Evolutionary conservation across 2,797 vertebrate species (phyloP), one percentile per base, ranked within the genome.

Genomic region (Semaprochilodus insignis): DNA sequence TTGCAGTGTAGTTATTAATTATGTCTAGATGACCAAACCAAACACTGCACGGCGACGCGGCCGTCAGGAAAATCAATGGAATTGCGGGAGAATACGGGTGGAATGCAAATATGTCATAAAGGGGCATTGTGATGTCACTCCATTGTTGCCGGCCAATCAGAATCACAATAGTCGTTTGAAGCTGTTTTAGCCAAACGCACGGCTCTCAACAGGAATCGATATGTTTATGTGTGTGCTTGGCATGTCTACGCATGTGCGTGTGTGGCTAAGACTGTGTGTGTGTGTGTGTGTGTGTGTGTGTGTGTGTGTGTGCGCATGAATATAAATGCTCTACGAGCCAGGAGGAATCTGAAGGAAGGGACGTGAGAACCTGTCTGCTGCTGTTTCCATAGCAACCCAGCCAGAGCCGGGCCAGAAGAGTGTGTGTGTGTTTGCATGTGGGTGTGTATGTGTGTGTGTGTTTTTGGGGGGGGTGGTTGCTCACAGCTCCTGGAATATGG

Each of bases 1-100:
- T 7, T 63, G 72, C 72, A 79, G 76, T 57, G 48, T 73, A 62
- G 63, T 6, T 74, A 27, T 19, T 73, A 62, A 57, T 6, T 74
- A 27, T 19, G 74, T 69, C 65, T 76, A 95, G 95, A 96, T 96
- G 95, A 95, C 94, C 94, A 90, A 89, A 8, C 81, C 51, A 57
- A 79, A 74, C 72, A 78, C 59, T 21, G 67, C 27, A 51, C 54
- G 23, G 27, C 55, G 65, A 74, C 59, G 15, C 3, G 40, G 40
- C 69, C n/a, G 3, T 51, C 67, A 63, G 40, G 15, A 69, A 72
- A 78, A 63, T 48, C 66, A 52, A 62, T 78, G 74, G 72, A 44
- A 54, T 62, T 80, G 59, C 51, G 7, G 31, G 36, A 19, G 55
- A 66, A 19, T 48, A 21, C 25, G 34, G 71, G 74, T 67, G 69